Evolutionary conservation across 2,888 invertebrate genomes (phyloP).

Genomic region (Drosophila borborema): DNA sequence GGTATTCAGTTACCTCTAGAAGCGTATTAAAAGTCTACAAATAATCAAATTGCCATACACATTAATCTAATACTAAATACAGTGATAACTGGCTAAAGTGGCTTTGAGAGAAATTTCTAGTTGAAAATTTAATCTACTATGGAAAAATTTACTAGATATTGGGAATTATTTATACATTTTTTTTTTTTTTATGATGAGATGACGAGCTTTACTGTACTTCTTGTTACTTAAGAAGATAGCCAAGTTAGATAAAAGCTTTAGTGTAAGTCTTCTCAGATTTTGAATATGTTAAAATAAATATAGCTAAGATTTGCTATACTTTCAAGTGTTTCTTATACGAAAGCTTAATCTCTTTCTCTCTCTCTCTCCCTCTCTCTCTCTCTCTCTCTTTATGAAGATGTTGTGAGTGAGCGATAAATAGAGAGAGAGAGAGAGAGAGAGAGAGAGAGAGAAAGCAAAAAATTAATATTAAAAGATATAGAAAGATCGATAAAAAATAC

Average conservation of each 20-base stretch:
- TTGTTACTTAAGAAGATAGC: no score
- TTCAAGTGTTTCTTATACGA: not conserved
- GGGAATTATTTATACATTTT: no score
- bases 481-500: no score
- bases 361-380: not conserved
- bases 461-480: no score
- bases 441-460: no score
- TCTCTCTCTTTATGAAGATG: not conserved
- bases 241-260: not conserved
- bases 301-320: not conserved
- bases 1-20: not conserved
- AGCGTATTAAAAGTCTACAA: not conserved
- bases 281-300: not conserved
- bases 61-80: not conserved
- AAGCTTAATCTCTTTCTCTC: not conserved
- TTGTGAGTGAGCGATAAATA: no score
- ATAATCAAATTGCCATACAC: not conserved
- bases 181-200: no score
- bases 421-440: no score
- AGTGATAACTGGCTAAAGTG: not conserved
- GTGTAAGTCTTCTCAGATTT: not conserved
- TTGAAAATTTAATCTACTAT: not conserved
- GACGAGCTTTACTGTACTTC: no score
- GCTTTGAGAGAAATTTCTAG: not conserved
- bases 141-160: no score